These are phyloP conservation scores for Orius laevigatus DNA, from an alignment of 1,140 invertebrate species.

Conservation along the genomic window DNA sequence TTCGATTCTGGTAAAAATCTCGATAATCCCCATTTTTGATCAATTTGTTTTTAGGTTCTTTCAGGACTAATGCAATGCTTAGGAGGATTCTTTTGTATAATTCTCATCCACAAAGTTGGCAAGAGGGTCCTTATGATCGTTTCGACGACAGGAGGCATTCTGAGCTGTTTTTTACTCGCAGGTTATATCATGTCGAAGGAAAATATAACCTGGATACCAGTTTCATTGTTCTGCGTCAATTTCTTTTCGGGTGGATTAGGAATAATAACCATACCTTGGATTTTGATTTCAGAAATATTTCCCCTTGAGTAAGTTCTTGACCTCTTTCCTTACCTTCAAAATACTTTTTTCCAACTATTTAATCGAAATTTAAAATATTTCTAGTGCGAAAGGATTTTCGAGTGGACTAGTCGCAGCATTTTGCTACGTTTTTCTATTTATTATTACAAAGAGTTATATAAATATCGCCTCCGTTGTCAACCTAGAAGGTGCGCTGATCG, in stretches of 20 bases:
- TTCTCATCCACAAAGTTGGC: slow-evolving; percentile 8
- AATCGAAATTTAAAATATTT: too few species aligned
- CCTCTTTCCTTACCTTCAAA: neutral
- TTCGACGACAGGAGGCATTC: slow-evolving; percentile 4
- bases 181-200: slow-evolving; percentile 4
- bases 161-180: slow-evolving; percentile 9
- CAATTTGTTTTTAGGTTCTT: neutral
- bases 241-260: slow-evolving; percentile 15
- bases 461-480: slow-evolving; percentile 12
- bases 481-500: slow-evolving; percentile 17
- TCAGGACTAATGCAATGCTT: slow-evolving; percentile 6
- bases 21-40: neutral
- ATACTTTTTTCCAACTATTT: neutral
- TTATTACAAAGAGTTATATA: slow-evolving; percentile 19
- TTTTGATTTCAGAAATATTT: slow-evolving; percentile 2
- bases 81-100: slow-evolving; percentile 12
- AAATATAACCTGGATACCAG: slow-evolving; percentile 12
- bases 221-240: slow-evolving; percentile 5
- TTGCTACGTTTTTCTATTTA: slow-evolving; percentile 19
- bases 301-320: slow-evolving; percentile 2
- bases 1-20: slow-evolving; percentile 9
- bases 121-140: slow-evolving; percentile 12
- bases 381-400: slow-evolving; percentile 19
- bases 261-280: slow-evolving; percentile 1
- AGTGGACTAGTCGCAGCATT: slow-evolving; percentile 20